Evolutionary conservation across 2,888 invertebrate genomes (phyloP).

Genomic region (Microplitis manilae): DNA sequence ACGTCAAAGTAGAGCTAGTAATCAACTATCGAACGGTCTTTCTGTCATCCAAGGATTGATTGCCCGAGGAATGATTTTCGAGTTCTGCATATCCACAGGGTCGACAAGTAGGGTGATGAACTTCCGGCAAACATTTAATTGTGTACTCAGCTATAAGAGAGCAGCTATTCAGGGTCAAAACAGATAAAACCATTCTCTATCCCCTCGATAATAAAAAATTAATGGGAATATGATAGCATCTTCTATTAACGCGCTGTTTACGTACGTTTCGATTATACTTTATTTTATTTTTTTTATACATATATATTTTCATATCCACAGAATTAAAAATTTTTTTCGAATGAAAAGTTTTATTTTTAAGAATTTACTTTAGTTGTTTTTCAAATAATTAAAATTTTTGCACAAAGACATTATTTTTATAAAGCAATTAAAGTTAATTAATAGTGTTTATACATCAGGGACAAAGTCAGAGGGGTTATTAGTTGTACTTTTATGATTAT

Average conservation of each 20-base stretch:
- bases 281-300: not conserved
- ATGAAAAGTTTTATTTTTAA: too few species aligned
- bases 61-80: slow-evolving; percentile 23
- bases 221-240: slow-evolving; percentile 6
- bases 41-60: slow-evolving; percentile 18
- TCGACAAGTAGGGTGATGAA: not conserved
- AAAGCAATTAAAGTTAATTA: slow-evolving; percentile 7
- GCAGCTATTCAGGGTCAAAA: slow-evolving; percentile 24
- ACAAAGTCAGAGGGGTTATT: slow-evolving; percentile 32
- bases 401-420: not conserved
- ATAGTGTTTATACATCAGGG: not conserved
- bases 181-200: slow-evolving; percentile 10
- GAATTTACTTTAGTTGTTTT: not conserved
- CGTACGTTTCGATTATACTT: not conserved
- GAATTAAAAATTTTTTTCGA: too few species aligned
- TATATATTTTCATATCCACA: not conserved
- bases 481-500: slow-evolving; percentile 14
- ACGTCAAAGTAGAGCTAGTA: slow-evolving; percentile 18
- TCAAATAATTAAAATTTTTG: not conserved
- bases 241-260: slow-evolving; percentile 5
- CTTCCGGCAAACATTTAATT: slow-evolving; percentile 30
- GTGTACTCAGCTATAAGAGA: slow-evolving; percentile 23
- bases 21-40: slow-evolving; percentile 15
- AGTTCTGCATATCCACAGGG: slow-evolving; percentile 21
- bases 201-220: slow-evolving; percentile 18